Evolutionary conservation across 2,888 invertebrate species (phyloP).

Genomic region (Colletes collaris): DNA sequence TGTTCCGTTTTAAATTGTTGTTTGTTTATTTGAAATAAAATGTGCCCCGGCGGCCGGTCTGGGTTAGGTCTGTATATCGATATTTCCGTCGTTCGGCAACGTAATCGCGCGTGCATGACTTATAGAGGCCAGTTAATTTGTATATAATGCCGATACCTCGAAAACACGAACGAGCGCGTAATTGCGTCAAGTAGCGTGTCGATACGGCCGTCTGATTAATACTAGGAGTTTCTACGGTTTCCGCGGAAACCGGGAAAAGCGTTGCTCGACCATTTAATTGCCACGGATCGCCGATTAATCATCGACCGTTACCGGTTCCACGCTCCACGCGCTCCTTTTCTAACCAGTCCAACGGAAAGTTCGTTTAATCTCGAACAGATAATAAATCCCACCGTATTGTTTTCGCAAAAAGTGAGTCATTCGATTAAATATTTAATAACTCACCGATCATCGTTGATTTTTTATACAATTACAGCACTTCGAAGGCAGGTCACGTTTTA

Average conservation of each 20-base stretch:
- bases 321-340: neutral
- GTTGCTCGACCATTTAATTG: constrained; percentile 34
- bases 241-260: constrained; percentile 44
- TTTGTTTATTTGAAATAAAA: too few species aligned
- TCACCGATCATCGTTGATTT: too few species aligned
- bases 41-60: too few species aligned
- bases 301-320: constrained; percentile 9
- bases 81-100: constrained; percentile 45
- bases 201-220: constrained; percentile 27
- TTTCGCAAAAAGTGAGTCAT: too few species aligned
- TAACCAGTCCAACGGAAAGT: too few species aligned
- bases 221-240: constrained; percentile 11
- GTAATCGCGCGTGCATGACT: constrained; percentile 46
- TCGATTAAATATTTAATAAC: too few species aligned
- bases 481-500: too few species aligned
- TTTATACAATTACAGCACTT: too few species aligned
- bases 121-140: constrained; percentile 45
- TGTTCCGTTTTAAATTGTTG: too few species aligned
- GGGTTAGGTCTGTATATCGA: constrained; percentile 23
- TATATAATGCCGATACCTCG: constrained; percentile 35
- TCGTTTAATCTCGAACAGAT: too few species aligned
- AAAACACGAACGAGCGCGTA: constrained; percentile 6
- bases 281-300: constrained; percentile 32
- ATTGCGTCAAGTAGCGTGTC: constrained; percentile 17
- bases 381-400: too few species aligned